A percentile compares a stretch with the other conserved stretches of the same genome.
These are phyloP conservation scores for Willowsia nigromaculata DNA, from an alignment of 2,888 invertebrate genomes.

Conservation along the genomic window DNA sequence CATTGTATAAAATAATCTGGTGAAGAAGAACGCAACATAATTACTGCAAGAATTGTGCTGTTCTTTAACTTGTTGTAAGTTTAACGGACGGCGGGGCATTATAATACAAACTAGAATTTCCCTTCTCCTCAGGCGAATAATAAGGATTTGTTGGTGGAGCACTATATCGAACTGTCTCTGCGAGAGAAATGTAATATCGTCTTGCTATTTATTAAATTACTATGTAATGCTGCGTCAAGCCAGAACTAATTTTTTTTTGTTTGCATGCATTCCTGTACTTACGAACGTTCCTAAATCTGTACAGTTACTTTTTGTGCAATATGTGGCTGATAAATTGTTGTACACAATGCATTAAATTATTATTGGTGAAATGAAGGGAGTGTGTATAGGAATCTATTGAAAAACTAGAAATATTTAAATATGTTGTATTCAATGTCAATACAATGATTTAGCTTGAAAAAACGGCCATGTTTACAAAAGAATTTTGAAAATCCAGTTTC, in stretches of 20 bases:
- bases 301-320: not conserved
- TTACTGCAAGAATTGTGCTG: not conserved
- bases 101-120: constrained; percentile 52
- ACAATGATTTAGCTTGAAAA: no score
- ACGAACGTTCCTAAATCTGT: not conserved
- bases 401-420: no score
- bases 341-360: not conserved
- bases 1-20: not conserved
- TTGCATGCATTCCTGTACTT: not conserved
- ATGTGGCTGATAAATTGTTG: not conserved
- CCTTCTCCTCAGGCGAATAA: not conserved
- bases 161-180: not conserved
- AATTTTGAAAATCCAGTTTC: no score
- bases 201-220: not conserved
- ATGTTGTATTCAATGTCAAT: no score
- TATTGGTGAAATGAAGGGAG: not conserved
- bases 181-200: not conserved
- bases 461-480: no score
- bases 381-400: not conserved
- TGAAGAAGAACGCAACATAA: not conserved
- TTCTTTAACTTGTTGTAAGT: constrained; percentile 7
- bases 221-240: not conserved
- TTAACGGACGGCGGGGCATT: constrained; percentile 65
- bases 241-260: not conserved
- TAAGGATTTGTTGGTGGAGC: not conserved